Base-by-base conservation (phyloP, 2,113 vertebrate species). In the Gambusia holbrooki region DNA sequence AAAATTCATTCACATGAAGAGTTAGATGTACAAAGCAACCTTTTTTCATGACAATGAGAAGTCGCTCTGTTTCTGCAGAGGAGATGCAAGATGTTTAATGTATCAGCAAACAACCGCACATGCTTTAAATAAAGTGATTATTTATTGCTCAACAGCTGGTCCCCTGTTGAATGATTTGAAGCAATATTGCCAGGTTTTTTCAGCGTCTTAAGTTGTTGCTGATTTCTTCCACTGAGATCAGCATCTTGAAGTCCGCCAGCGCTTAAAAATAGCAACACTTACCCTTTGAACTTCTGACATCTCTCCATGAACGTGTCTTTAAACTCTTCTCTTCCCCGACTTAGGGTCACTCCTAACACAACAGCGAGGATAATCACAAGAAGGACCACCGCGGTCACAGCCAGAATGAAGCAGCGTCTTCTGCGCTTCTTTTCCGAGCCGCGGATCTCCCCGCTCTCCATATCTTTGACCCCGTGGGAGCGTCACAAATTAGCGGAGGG, bases 231-330 rank as follows among this genome's bases (percentile, higher is more conserved):
- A 0, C 22, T 54, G 45, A 17, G 12, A 10, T 42, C 1, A 42
- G 45, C 45, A 5, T 48, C 45, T 19, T 19, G 5, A 17, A 17
- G 13, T 45, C 5, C 6, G 1, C 17, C 29, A 12, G 15, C 5
- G 17, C 14, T 48, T 54, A 40, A 37, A 64, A 60, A 4, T 3
- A 4, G 0, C 28, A 48, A 1, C 14, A 42, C 82, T 86, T 66
- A 90, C 84, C 37, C 66, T 5, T 61, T 1, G 58, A 83, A 87
- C 2, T 2, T 3, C 19, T 87, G 1, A 30, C 92, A 93, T 76
- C 76, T 82, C 0, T 8, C 2, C 0, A 81, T 42, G 9, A 92
- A 84, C 0, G 35, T 73, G 0, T 9, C 0, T 29, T 77, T 1
- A 0, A 92, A 2, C 1, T 1, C 0, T 7, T 62, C n/a, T 0